Conservation (phyloP, 2,888 invertebrate genomes). For the Spialia ferax region DNA sequence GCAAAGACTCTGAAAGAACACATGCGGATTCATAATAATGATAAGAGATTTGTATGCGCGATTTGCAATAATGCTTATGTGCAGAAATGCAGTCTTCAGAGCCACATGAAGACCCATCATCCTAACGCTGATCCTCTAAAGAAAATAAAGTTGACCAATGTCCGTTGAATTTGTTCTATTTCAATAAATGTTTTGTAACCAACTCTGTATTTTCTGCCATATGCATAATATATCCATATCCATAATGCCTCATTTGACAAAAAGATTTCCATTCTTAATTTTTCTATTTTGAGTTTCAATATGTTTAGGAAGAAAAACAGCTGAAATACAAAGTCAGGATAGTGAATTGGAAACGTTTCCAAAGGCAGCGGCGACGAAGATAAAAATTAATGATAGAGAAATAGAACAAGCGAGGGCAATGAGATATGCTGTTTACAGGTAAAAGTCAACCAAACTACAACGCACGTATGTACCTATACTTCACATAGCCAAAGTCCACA, state of each 20-base stretch:
- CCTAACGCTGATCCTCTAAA: conserved; percentile 56
- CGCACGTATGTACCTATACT: conserved; percentile 70
- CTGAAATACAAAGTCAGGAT: conserved; percentile 58
- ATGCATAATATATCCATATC: too few relatives aligned
- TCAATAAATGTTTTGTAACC: conserved; percentile 27
- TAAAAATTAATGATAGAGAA: conserved; percentile 26
- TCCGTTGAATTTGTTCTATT: conserved; percentile 5
- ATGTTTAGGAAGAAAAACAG: too few relatives aligned
- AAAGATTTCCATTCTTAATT: too few relatives aligned
- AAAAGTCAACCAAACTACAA: conserved; percentile 70
- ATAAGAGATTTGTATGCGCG: conserved; percentile 76
- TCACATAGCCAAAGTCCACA: conserved; percentile 72
- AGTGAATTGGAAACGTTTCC: conserved; percentile 47
- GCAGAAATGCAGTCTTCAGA: conserved; percentile 76
- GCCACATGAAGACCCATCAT: conserved; percentile 74
- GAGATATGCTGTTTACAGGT: conserved; percentile 72
- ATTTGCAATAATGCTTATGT: conserved; percentile 67
- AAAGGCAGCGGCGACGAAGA: conserved; percentile 38
- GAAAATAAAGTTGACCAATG: conserved; percentile 26
- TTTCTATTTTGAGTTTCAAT: too few relatives aligned
- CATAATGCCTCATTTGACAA: too few relatives aligned
- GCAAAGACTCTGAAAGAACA: conserved; percentile 68
- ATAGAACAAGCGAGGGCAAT: conserved; percentile 53
- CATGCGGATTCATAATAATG: conserved; percentile 75
- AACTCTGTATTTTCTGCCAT: too few relatives aligned